Percentiles rank a stretch among this genome's conserved stretches.
Evolutionary conservation across 2,888 invertebrate genomes (phyloP).

Genomic region (Ctena decussata): DNA sequence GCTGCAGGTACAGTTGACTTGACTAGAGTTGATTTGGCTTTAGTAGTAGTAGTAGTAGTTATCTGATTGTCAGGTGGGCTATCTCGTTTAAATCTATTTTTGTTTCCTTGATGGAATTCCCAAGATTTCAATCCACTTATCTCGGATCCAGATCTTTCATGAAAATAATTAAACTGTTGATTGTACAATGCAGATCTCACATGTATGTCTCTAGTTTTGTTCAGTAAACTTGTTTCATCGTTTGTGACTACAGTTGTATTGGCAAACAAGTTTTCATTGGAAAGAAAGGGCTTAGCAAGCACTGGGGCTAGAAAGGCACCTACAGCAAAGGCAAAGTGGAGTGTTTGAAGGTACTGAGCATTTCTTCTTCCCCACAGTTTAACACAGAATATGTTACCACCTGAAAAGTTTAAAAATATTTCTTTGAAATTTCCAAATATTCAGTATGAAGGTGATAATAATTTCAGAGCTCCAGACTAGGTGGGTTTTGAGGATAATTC

Average conservation of each 20-base stretch:
- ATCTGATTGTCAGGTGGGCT: not conserved
- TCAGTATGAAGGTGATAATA: too few relatives aligned
- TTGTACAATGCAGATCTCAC: not conserved
- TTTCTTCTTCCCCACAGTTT: slow-evolving; percentile 85
- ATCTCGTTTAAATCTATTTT: not conserved
- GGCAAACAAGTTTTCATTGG: slow-evolving; percentile 11
- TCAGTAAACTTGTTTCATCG: slow-evolving; percentile 27
- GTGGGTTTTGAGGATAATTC: too few relatives aligned
- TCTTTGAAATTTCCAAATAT: too few relatives aligned
- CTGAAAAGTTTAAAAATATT: slow-evolving; percentile 81
- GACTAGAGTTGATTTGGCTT: too few relatives aligned
- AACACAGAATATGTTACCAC: slow-evolving; percentile 87
- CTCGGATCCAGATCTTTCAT: not conserved
- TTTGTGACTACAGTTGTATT: not conserved
- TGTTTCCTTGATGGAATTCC: not conserved
- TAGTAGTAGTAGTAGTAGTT: not conserved
- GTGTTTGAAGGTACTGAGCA: slow-evolving; percentile 87
- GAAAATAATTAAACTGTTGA: not conserved
- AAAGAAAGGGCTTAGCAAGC: slow-evolving; percentile 86
- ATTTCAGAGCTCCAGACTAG: too few relatives aligned
- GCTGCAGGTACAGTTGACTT: too few relatives aligned
- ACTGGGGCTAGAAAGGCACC: slow-evolving; percentile 88
- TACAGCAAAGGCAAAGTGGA: slow-evolving; percentile 87
- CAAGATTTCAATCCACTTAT: not conserved
- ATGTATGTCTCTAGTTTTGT: not conserved